These are phyloP conservation scores for Silurus glanis DNA, from an alignment of 2,113 vertebrate genomes.

Conservation along the genomic window DNA sequence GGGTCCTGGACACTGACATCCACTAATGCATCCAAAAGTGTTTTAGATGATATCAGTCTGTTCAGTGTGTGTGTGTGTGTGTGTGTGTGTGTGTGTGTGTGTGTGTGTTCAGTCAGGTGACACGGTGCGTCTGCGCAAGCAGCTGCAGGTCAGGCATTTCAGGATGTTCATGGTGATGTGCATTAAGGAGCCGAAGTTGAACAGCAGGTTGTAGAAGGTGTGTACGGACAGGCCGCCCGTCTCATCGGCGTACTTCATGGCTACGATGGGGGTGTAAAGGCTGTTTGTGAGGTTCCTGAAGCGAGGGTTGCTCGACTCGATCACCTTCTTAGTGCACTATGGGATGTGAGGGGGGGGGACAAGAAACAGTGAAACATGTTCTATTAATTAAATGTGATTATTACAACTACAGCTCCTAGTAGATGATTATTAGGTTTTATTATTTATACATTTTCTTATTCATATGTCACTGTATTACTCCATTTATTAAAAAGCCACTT, in stretches of 20 bases:
- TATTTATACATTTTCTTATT: neutral
- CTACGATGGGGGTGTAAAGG: slow-evolving; percentile 80
- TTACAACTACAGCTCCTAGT: neutral
- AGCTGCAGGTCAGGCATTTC: slow-evolving; percentile 81
- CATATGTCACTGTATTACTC: neutral
- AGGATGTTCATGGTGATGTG: slow-evolving; percentile 74
- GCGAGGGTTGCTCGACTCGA: slow-evolving; percentile 73
- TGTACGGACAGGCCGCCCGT: slow-evolving; percentile 77
- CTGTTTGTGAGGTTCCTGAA: slow-evolving; percentile 80
- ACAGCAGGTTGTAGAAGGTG: slow-evolving; percentile 81
- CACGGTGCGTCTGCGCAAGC: slow-evolving; percentile 75
- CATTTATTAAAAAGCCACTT: neutral
- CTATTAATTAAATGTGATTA: neutral
- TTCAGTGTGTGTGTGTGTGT: neutral
- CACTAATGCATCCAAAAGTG: neutral
- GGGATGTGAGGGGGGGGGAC: neutral
- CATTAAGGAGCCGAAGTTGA: slow-evolving; percentile 79
- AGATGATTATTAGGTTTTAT: neutral
- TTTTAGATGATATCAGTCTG: neutral
- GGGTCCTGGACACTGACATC: neutral
- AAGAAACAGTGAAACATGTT: neutral
- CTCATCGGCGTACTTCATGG: slow-evolving; percentile 79
- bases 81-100: neutral
- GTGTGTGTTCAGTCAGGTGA: slow-evolving; percentile 72
- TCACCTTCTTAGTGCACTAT: slow-evolving; percentile 78